A percentile compares a stretch with the other conserved stretches of the same genome.
Evolutionary conservation across 2,888 invertebrate species (phyloP).

Genomic region (Pasiphila rectangulata): DNA sequence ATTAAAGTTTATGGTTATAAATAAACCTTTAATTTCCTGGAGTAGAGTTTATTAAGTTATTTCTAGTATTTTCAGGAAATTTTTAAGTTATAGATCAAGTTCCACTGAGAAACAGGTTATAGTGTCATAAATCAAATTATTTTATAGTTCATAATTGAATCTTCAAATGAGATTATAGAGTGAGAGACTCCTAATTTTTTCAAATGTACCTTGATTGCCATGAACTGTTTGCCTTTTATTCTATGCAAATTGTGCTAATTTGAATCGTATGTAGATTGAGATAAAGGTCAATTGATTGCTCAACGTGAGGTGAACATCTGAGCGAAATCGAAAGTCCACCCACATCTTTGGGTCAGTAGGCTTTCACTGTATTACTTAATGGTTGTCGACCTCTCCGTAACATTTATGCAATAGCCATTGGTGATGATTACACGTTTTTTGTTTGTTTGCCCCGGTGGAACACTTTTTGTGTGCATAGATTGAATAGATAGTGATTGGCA

Average conservation of each 20-base stretch:
- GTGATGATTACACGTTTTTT: constrained; percentile 33
- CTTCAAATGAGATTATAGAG: too few species aligned
- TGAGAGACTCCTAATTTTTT: too few species aligned
- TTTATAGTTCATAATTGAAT: too few species aligned
- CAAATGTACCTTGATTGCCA: background rate
- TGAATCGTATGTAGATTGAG: constrained; percentile 23
- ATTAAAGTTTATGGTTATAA: too few species aligned
- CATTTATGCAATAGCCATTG: constrained; percentile 44
- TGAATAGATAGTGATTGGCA: background rate
- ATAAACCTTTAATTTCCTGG: too few species aligned
- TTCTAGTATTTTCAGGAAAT: background rate
- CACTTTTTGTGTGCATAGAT: constrained; percentile 9
- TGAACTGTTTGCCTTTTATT: constrained; percentile 11
- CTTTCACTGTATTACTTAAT: constrained; percentile 69
- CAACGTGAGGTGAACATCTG: constrained; percentile 43
- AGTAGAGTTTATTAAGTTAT: too few species aligned
- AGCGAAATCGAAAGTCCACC: constrained; percentile 66
- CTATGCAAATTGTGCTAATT: constrained; percentile 32
- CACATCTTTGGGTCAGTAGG: constrained; percentile 56
- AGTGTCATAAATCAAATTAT: too few species aligned
- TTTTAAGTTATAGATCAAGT: too few species aligned
- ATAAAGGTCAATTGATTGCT: constrained; percentile 59
- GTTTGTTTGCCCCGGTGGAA: constrained; percentile 29
- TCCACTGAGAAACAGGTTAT: too few species aligned
- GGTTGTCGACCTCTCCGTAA: constrained; percentile 46